These are phyloP conservation scores for Mirza zaza DNA, from an alignment of 2,113 vertebrate species.

Conservation along the genomic window DNA sequence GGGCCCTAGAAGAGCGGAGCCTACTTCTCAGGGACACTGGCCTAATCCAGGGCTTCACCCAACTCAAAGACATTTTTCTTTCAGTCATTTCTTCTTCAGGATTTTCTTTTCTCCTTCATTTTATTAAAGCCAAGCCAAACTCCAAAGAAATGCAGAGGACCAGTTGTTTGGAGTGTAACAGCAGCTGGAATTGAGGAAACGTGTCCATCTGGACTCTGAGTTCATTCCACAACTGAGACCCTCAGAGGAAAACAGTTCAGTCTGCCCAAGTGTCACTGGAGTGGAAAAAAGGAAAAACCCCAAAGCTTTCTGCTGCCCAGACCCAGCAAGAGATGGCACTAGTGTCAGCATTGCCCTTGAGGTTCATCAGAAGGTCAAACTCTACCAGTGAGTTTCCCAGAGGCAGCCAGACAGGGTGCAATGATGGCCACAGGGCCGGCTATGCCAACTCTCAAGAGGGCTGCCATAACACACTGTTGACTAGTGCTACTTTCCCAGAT, in stretches of 20 bases:
- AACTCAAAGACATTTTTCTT: background rate
- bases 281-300: background rate
- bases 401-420: background rate
- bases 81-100: background rate
- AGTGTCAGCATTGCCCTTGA: background rate
- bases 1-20: background rate
- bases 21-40: background rate
- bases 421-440: background rate
- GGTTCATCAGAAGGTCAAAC: background rate
- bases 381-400: background rate
- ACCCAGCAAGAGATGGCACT: background rate
- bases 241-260: background rate
- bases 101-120: conserved; percentile 18
- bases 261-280: background rate
- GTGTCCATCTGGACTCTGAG: background rate
- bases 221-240: background rate
- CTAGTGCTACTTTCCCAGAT: background rate
- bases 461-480: background rate
- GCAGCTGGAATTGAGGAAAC: background rate
- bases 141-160: background rate
- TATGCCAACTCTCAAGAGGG: background rate
- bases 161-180: background rate
- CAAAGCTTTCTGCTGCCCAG: background rate
- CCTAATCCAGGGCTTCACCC: background rate
- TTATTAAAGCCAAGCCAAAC: background rate